Conservation (phyloP, 1,140 invertebrate genomes). For the Babylonia areolata region DNA sequence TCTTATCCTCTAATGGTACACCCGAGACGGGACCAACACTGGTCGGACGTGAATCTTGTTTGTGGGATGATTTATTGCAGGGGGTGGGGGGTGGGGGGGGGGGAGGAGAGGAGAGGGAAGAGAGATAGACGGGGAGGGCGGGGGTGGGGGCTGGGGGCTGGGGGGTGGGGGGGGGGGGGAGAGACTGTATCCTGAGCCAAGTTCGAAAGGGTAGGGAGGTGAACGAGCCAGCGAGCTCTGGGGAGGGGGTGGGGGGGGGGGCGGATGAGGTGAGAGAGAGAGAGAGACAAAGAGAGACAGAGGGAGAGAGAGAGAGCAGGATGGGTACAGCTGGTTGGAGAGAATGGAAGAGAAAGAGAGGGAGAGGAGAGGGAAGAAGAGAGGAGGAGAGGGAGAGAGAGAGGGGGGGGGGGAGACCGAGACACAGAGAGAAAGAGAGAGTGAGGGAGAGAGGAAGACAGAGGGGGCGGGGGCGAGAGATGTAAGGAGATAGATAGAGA, state of each 20-base stretch:
- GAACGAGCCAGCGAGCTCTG: background rate
- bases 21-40: background rate
- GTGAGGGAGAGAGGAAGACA: background rate
- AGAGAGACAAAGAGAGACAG: background rate
- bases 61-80: no score
- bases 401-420: background rate
- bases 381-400: background rate
- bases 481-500: background rate
- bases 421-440: background rate
- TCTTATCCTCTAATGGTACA: background rate
- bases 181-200: no score
- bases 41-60: no score
- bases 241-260: background rate
- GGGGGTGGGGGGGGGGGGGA: background rate
- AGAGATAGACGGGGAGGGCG: background rate
- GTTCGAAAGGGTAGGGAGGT: no score
- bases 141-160: background rate
- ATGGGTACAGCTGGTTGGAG: no score
- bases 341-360: constrained; percentile 3
- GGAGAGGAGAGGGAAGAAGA: background rate
- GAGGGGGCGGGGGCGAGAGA: background rate
- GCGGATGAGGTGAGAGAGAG: background rate
- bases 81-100: no score
- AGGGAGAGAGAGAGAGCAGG: background rate
- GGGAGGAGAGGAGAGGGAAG: background rate